A percentile compares a stretch with the other conserved stretches of the same genome.
Evolutionary conservation across 2,888 invertebrate genomes (phyloP).

Genomic region (Tricholauxania praeusta): DNA sequence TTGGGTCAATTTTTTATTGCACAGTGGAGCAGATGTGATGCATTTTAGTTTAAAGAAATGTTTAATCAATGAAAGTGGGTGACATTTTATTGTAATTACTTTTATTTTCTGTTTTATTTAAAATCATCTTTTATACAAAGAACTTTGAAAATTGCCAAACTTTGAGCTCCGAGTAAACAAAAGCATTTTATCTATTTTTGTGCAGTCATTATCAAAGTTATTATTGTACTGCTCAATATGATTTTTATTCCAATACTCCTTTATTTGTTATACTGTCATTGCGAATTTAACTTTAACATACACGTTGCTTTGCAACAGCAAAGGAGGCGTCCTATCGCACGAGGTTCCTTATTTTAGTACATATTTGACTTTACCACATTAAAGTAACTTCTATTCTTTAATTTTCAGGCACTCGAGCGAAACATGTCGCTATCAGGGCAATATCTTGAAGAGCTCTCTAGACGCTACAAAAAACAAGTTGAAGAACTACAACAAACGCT

Average conservation of each 20-base stretch:
- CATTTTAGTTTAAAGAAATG: background rate
- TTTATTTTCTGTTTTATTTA: no score
- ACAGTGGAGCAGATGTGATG: constrained; percentile 21
- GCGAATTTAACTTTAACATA: background rate
- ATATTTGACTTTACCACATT: constrained; percentile 10
- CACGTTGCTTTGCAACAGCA: constrained; percentile 43
- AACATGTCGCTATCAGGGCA: constrained; percentile 97
- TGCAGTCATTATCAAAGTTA: no score
- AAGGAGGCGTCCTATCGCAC: constrained; percentile 40
- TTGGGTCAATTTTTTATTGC: background rate
- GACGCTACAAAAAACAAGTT: constrained; percentile 94
- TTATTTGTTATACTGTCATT: constrained; percentile 37
- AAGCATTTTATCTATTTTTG: no score
- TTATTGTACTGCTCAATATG: no score
- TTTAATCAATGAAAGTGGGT: background rate
- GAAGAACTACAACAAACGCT: constrained; percentile 92
- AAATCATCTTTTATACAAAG: no score
- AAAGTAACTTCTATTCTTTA: constrained; percentile 33
- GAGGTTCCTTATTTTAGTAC: constrained; percentile 39
- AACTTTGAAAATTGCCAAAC: no score
- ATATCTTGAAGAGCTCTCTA: constrained; percentile 95
- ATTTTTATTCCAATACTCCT: no score
- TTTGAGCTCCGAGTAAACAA: no score
- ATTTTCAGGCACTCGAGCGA: constrained; percentile 85
- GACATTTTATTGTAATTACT: no score